A percentile compares a stretch with the other conserved stretches of the same genome.
phyloP scores from a whole-genome alignment of 2,888 invertebrate genomes.

The Euzophera pinguis region DNA sequence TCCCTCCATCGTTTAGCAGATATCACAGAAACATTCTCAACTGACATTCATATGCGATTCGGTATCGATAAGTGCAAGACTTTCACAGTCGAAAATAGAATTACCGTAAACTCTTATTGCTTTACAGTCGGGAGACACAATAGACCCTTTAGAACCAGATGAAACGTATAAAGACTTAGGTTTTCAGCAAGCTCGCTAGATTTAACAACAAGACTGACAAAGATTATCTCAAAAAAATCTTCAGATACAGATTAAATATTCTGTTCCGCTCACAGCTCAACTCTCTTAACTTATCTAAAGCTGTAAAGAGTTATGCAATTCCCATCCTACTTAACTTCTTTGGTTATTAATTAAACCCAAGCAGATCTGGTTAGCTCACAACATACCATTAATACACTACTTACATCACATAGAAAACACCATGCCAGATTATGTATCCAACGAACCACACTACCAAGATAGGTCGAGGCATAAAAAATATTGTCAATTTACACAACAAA shows the following conservation, averaged over 20 bases:
- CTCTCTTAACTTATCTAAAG: background rate
- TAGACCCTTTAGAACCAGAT: background rate
- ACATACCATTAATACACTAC: slow-evolving; percentile 8
- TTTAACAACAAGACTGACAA: background rate
- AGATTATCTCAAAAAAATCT: background rate
- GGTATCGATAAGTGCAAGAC: background rate
- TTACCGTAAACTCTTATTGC: background rate
- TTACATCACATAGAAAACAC: slow-evolving; percentile 6
- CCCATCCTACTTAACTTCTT: background rate
- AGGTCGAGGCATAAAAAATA: slow-evolving; percentile 7
- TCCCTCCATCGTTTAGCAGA: background rate
- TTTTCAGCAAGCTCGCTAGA: background rate
- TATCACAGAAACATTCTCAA: background rate
- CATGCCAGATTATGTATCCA: slow-evolving; percentile 1
- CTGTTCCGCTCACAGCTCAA: background rate
- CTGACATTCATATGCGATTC: background rate
- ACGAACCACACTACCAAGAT: background rate
- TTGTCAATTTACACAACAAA: slow-evolving; percentile 8
- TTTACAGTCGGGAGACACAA: background rate
- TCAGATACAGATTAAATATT: background rate
- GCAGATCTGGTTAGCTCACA: background rate
- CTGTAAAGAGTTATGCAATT: background rate
- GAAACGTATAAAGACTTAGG: background rate
- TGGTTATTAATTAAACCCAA: background rate
- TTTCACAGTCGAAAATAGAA: background rate